phyloP scores from a whole-genome alignment of 1,140 invertebrate species.

The Riptortus pedestris region DNA sequence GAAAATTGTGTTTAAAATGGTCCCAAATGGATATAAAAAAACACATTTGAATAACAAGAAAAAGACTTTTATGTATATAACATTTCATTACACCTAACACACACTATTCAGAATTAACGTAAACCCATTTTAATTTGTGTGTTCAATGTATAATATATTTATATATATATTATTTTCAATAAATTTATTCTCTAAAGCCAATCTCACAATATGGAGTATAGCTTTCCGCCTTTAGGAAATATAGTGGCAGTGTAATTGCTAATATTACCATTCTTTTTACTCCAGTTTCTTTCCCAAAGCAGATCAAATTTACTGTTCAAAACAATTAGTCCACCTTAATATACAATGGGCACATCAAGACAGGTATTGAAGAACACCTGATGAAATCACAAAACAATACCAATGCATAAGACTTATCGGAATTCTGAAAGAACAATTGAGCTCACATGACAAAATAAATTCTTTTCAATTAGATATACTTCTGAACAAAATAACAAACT shows the following conservation, averaged over 20 bases:
- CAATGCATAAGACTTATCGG: no score
- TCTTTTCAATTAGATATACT: neutral
- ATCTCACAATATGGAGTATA: slow-evolving; percentile 22
- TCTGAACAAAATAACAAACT: neutral
- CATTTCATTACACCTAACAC: slow-evolving; percentile 13
- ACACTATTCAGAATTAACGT: slow-evolving; percentile 5
- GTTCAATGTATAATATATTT: neutral
- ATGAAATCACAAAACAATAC: no score
- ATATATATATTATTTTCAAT: slow-evolving; percentile 1
- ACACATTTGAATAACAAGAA: slow-evolving; percentile 13
- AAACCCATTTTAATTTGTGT: neutral
- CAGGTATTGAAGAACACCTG: neutral
- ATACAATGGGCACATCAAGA: neutral
- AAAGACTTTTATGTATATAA: slow-evolving; percentile 6
- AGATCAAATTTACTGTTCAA: neutral
- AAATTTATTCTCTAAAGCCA: slow-evolving; percentile 10
- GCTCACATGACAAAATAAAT: neutral
- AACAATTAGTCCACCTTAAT: neutral
- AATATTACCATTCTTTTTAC: neutral
- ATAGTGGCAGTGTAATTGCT: slow-evolving; percentile 21
- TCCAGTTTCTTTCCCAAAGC: slow-evolving; percentile 11
- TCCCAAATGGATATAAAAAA: slow-evolving; percentile 13
- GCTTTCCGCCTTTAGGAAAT: slow-evolving; percentile 20
- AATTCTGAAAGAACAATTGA: neutral
- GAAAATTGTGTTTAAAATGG: neutral